Evolutionary conservation across 2,888 invertebrate genomes (phyloP).

Genomic region (Archips xylosteana): DNA sequence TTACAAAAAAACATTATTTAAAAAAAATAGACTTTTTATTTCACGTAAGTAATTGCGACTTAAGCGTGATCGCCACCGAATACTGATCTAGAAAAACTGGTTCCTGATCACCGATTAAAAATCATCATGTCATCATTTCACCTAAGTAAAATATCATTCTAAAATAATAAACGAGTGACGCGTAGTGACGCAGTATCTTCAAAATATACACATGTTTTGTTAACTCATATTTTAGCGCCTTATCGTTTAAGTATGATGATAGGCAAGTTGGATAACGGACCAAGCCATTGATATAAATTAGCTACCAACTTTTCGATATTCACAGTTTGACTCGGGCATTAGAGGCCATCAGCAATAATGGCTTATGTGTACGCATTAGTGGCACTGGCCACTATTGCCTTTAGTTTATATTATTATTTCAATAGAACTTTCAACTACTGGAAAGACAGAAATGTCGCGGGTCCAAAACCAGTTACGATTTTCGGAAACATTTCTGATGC

Average conservation of each 20-base stretch:
- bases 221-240: not conserved
- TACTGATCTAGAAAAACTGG: too few species aligned
- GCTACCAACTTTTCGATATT: not conserved
- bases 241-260: not conserved
- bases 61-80: too few species aligned
- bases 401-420: slow-evolving; percentile 54
- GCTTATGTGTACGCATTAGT: slow-evolving; percentile 1
- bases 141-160: too few species aligned
- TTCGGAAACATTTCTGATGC: slow-evolving; percentile 61
- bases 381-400: slow-evolving; percentile 14
- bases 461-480: slow-evolving; percentile 56
- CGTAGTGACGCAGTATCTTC: too few species aligned
- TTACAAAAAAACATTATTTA: too few species aligned
- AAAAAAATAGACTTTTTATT: too few species aligned
- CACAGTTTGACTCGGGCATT: not conserved
- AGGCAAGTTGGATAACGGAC: not conserved
- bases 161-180: too few species aligned
- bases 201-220: not conserved
- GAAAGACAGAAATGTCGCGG: slow-evolving; percentile 56
- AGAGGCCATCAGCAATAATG: not conserved
- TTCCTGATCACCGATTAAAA: too few species aligned
- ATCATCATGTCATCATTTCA: too few species aligned
- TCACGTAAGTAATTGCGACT: too few species aligned
- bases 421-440: slow-evolving; percentile 63
- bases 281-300: not conserved